Evolutionary conservation across 2,888 invertebrate species (phyloP).

Genomic region (Clepsis dumicolana): DNA sequence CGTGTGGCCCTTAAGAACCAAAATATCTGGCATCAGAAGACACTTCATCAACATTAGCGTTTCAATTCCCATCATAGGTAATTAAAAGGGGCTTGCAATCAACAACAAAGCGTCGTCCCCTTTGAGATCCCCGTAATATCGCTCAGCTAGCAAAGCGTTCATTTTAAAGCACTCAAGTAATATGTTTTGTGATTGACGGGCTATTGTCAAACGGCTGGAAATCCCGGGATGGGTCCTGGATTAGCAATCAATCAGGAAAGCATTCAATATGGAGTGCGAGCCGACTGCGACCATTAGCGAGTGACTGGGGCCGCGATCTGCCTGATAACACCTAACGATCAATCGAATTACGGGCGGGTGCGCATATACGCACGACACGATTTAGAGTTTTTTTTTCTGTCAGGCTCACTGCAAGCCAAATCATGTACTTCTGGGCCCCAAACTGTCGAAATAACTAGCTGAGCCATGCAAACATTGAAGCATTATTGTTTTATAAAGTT

Average conservation of each 20-base stretch:
- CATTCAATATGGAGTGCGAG: constrained; percentile 37
- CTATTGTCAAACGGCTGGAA: constrained; percentile 27
- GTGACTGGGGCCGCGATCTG: constrained; percentile 39
- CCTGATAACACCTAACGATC: constrained; percentile 45
- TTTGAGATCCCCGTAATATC: constrained; percentile 1
- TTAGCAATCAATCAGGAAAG: constrained; percentile 22
- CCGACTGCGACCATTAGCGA: constrained; percentile 39
- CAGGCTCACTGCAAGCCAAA: not conserved
- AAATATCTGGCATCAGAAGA: not conserved
- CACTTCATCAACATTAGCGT: not conserved
- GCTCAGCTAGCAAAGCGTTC: constrained; percentile 1
- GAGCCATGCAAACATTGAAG: no score
- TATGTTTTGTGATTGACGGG: constrained; percentile 31
- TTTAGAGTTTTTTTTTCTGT: not conserved
- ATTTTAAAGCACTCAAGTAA: constrained; percentile 22
- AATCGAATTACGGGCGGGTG: constrained; percentile 33
- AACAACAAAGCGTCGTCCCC: constrained; percentile 4
- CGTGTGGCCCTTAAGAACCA: not conserved
- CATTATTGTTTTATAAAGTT: no score
- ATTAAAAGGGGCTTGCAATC: constrained; percentile 2
- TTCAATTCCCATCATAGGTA: not conserved
- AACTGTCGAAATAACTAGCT: no score
- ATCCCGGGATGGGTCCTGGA: constrained; percentile 21
- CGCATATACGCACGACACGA: constrained; percentile 7
- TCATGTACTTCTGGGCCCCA: no score